Base-by-base conservation (phyloP, 2,888 invertebrate species). In the Agrochola lychnidis region DNA sequence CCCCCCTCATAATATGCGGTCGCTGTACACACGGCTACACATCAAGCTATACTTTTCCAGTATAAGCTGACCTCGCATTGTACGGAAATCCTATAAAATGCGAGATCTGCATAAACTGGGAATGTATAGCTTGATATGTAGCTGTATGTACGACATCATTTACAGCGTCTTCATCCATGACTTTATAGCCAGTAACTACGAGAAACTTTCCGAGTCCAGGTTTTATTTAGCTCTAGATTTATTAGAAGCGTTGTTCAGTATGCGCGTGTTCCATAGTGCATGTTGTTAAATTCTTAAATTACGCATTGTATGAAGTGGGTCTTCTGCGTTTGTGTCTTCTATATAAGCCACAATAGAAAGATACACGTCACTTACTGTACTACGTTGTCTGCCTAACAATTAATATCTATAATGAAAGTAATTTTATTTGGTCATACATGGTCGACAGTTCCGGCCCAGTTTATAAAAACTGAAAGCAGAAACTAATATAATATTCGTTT, bases 321-420 rank as follows among this genome's bases (percentile, higher is more conserved):
- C 71, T 82, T 81, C 84, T 82, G 84, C 36, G 14, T 22, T 67
- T 59, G 12, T 53, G 12, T 59, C n/a, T 59, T 40, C 64, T 36
- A 36, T 61, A 59, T 40, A 69, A 40, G 45, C 57, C 63, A 74
- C 69, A 67, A 69, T 76, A 76, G 70, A 76, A 64, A 76, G 66
- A 71, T 73, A 78, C 51, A 74, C 73, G 56, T 66, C 67, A 80
- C 57, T 53, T 71, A 78, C 64, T 78, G 78, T 70, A 72, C 69
- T 77, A 82, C 84, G 73, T 74, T 76, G 51, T 82, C 45, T 82
- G 79, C 72, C 73, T 86, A 68, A 82, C 73, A 85, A 86, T 80
- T 30, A 70, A 73, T 62, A 76, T 76, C 14, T 79, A 62, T 67
- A 86, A 80, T 82, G 78, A 84, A 87, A 84, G 87, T 81, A 68